Conservation (phyloP, 2,888 invertebrate genomes). For the Microdon myrmicae region DNA sequence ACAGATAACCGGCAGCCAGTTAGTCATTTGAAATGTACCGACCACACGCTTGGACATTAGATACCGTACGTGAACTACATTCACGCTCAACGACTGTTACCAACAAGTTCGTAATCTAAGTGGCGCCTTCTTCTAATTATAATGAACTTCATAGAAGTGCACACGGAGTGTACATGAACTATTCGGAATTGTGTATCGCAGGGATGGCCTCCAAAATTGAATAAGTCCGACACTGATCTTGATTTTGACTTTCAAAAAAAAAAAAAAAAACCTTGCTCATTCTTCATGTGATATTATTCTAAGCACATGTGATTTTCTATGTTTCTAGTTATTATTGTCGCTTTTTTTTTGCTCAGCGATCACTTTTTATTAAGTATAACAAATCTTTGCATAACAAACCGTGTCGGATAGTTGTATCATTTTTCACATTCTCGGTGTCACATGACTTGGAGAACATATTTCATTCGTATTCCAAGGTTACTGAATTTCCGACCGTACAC, state of each 20-base stretch:
- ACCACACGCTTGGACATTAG: slow-evolving; percentile 4
- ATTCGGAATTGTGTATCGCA: no score
- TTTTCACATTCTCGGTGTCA: slow-evolving; percentile 13
- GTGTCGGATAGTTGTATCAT: slow-evolving; percentile 5
- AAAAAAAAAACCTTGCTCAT: no score
- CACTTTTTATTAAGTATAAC: slow-evolving; percentile 3
- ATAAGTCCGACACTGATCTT: slow-evolving; percentile 40
- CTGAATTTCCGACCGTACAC: slow-evolving; percentile 18
- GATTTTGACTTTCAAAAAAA: slow-evolving; percentile 29
- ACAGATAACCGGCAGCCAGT: slow-evolving; percentile 8
- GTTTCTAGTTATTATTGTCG: no score
- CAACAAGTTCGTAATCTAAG: neutral
- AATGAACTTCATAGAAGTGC: neutral
- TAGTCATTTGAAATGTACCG: no score
- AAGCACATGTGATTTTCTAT: no score
- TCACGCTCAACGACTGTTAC: neutral
- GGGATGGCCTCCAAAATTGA: slow-evolving; percentile 17
- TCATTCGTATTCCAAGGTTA: slow-evolving; percentile 41
- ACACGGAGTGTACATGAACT: neutral
- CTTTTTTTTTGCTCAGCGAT: no score
- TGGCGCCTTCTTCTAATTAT: neutral
- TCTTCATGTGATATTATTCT: no score
- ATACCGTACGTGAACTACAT: no score
- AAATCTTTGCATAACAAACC: neutral
- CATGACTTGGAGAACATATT: slow-evolving; percentile 9